phyloP scores from a whole-genome alignment of 2,113 vertebrate genomes.

The Paradoxurus hermaphroditus region DNA sequence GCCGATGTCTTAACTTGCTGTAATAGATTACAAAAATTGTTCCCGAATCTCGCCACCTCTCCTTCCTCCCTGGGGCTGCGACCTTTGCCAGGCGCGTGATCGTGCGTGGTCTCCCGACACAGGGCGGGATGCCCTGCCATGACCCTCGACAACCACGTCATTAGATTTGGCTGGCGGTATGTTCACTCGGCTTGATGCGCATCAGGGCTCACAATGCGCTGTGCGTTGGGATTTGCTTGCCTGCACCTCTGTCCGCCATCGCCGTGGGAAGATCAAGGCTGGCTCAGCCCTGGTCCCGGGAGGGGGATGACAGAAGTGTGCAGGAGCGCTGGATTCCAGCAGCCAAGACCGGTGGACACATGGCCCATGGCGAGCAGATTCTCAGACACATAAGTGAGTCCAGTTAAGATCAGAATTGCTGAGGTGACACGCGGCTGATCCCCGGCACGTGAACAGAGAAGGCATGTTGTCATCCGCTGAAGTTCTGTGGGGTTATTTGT shows the following conservation, averaged over 20 bases:
- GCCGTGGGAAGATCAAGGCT: neutral
- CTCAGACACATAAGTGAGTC: neutral
- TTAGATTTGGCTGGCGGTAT: neutral
- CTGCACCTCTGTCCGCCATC: rapidly evolving
- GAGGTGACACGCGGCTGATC: neutral
- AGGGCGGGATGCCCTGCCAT: neutral
- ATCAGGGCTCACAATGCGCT: neutral
- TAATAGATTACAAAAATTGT: neutral
- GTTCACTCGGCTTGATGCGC: too few species aligned
- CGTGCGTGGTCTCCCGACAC: rapidly evolving
- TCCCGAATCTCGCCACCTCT: neutral
- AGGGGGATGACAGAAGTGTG: neutral
- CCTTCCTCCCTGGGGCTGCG: neutral
- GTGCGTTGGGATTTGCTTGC: neutral
- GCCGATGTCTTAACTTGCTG: neutral
- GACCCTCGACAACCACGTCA: rapidly evolving
- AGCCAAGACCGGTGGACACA: neutral
- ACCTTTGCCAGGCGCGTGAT: neutral
- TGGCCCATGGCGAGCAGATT: neutral
- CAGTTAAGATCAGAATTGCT: neutral
- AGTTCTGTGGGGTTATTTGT: neutral
- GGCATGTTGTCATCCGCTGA: neutral
- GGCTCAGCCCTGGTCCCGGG: neutral
- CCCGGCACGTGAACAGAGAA: neutral
- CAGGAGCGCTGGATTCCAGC: neutral